Percentiles rank a stretch among this genome's conserved stretches.
Conservation (phyloP, 2,113 vertebrate genomes). For the Campylomormyrus numenius region DNA sequence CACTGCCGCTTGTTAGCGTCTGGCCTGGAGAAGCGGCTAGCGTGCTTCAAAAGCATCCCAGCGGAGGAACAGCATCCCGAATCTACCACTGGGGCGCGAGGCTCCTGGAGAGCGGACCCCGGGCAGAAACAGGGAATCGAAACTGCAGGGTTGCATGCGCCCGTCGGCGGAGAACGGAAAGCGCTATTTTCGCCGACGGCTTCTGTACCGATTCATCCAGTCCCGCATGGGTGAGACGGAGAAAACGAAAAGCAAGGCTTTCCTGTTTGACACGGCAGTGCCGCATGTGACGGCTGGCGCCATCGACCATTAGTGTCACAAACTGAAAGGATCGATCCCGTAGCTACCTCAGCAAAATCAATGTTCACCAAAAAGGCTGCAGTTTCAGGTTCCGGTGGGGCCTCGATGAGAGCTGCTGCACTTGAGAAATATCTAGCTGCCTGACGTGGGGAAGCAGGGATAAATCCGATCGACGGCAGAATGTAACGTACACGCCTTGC, state of each 20-base stretch:
- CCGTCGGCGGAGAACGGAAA: background rate
- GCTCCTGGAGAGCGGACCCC: background rate
- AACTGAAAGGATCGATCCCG: background rate
- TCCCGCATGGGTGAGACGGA: background rate
- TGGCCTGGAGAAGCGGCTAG: background rate
- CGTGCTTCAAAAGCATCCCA: conserved; percentile 7
- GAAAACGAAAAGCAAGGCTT: too few relatives aligned
- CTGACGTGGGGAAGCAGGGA: background rate
- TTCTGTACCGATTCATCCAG: background rate
- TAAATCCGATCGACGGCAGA: background rate
- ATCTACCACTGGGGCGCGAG: background rate
- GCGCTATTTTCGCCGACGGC: background rate
- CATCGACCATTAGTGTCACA: background rate
- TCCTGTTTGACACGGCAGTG: background rate
- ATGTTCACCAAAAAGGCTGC: background rate
- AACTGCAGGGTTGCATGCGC: background rate
- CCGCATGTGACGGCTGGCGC: background rate
- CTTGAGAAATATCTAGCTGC: background rate
- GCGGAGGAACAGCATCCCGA: background rate
- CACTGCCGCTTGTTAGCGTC: background rate
- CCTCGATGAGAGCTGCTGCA: background rate
- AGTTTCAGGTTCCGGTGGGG: background rate
- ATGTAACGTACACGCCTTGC: background rate
- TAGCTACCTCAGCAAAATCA: conserved; percentile 6
- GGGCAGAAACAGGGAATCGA: background rate